Evolutionary conservation across 2,888 invertebrate genomes (phyloP), one percentile per base, ranked within the genome.

Genomic region (Eudasyphora cyanicolor): DNA sequence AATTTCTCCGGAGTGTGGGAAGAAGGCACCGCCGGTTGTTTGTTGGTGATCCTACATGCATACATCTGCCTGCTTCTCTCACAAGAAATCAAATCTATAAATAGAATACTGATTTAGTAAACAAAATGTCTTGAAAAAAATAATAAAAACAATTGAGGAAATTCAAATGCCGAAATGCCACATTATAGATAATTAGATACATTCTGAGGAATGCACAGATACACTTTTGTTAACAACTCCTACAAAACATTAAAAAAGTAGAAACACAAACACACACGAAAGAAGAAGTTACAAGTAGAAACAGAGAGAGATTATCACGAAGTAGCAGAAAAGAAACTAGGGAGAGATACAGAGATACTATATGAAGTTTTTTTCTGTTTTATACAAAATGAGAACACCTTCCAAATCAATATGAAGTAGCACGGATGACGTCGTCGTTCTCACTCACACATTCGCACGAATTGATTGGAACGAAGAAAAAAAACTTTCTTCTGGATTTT

Each of bases 351-450:
- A 42, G 69, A 69, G 17, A 67, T 29, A 51, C 27, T 35, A 60
- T 54, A 54, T 69, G 5, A 70, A 51, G 14, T 24, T 60, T 62
- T 62, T n/a, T 60, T n/a, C n/a, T 62, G 5, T n/a, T 19, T 62
- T 35, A 32, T 3, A 19, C 32, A 14, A 81, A 77, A 38, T 67
- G 70, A 67, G 76, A 32, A 67, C 71, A 60, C 32, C 79, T 49
- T 54, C 62, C n/a, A 69, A 82, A 79, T 79, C 74, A 62, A 76
- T 79, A 79, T 5, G 24, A 57, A 70, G 70, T 21, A 64, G 70
- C 27, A 79, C 19, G 71, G 81, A 81, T 84, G 84, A 81, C 84
- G 81, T 81, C 78, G 75, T 76, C 76, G 57, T 81, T 77, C 21
- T 60, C 81, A 84, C 75, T 49, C 51, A 79, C 60, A 79, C 79